phyloP scores from a whole-genome alignment of 2,888 invertebrate genomes.

The Tetranychus piercei region DNA sequence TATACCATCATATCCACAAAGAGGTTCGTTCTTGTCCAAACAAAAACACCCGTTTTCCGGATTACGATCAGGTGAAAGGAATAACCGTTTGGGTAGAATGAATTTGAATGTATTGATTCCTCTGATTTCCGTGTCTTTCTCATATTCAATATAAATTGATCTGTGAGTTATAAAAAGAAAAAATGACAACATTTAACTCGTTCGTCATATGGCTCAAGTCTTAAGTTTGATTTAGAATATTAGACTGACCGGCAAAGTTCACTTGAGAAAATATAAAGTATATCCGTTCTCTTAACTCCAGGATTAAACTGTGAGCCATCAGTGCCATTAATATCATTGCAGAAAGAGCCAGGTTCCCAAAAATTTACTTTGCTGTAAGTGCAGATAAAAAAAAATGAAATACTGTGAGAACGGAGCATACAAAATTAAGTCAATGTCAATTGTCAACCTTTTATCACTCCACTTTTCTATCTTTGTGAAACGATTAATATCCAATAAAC shows the following conservation, averaged over 20 bases:
- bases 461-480: constrained; percentile 15
- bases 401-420: neutral
- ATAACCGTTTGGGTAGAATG: neutral
- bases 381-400: neutral
- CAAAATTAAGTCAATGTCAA: neutral
- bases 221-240: neutral
- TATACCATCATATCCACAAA: constrained; percentile 29
- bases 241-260: constrained; percentile 7
- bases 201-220: neutral
- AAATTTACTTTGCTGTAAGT: constrained; percentile 19
- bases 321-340: constrained; percentile 11
- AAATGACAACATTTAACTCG: neutral
- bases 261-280: neutral
- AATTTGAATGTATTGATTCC: neutral
- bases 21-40: neutral
- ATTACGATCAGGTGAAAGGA: neutral
- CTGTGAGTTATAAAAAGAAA: constrained; percentile 6
- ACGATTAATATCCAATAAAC: neutral
- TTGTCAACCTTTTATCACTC: constrained; percentile 19
- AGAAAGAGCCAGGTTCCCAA: constrained; percentile 7
- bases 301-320: constrained; percentile 11
- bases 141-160: constrained; percentile 11
- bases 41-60: constrained; percentile 5
- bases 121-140: constrained; percentile 3
- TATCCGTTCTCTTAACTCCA: neutral